These are phyloP conservation scores for Geodia barretti DNA, from an alignment of 37 sponge, comb jelly and placozoan species.

Conservation along the genomic window DNA sequence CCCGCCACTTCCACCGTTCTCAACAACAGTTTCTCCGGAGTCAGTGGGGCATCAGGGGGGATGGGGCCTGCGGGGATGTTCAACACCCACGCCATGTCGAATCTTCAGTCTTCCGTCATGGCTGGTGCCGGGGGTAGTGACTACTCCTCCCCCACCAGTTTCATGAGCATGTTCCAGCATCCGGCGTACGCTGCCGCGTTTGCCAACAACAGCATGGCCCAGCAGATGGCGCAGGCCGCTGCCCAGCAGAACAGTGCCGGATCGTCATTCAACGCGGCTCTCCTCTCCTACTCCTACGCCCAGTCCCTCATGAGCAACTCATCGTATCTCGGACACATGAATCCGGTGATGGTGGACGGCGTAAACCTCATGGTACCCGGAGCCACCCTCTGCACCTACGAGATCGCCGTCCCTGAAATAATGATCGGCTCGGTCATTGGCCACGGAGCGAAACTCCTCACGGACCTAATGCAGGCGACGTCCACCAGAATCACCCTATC, in stretches of 20 bases:
- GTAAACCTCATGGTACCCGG: slow-evolving; percentile 70
- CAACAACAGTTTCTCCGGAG: background rate
- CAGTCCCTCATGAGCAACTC: slow-evolving; percentile 49
- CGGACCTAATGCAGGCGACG: slow-evolving; percentile 63
- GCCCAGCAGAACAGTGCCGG: background rate
- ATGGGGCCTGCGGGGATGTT: too few relatives aligned
- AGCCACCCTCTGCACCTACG: slow-evolving; percentile 73
- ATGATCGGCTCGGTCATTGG: slow-evolving; percentile 68
- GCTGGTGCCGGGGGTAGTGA: slow-evolving; percentile 14
- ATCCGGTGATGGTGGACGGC: slow-evolving; percentile 63
- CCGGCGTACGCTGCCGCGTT: background rate
- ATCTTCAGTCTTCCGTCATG: slow-evolving; percentile 7
- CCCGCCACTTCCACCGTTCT: background rate
- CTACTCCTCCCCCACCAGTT: background rate
- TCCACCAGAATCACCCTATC: slow-evolving; percentile 67
- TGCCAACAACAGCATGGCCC: background rate
- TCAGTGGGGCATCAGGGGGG: background rate
- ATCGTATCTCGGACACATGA: slow-evolving; percentile 24
- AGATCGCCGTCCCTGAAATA: slow-evolving; percentile 79
- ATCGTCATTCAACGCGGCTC: slow-evolving; percentile 12
- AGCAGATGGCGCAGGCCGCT: background rate
- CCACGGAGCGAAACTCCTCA: slow-evolving; percentile 47
- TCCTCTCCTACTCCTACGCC: slow-evolving; percentile 48
- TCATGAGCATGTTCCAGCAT: slow-evolving; percentile 15
- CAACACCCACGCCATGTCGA: background rate